These are phyloP conservation scores for cat (Felis catus) DNA, from an alignment of 2,113 vertebrate genomes.

Conservation along the genomic window DNA sequence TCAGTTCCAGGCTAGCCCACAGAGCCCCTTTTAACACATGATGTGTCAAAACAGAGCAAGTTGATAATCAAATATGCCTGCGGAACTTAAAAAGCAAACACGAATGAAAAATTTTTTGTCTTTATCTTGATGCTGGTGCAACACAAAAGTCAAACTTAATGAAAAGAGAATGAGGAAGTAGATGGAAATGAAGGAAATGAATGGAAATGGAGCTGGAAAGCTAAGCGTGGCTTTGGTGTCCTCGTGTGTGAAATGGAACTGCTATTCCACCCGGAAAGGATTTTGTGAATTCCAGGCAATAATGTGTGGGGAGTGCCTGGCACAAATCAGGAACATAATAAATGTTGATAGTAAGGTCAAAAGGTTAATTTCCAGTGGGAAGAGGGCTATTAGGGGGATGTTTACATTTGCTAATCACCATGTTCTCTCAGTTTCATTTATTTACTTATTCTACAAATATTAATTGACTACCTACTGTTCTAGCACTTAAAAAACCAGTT, in stretches of 20 bases:
- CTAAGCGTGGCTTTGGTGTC: background rate
- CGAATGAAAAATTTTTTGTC: background rate
- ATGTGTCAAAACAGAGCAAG: background rate
- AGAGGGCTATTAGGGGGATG: background rate
- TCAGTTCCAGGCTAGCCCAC: background rate
- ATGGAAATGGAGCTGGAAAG: background rate
- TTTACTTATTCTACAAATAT: background rate
- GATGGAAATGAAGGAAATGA: background rate
- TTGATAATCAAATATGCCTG: background rate
- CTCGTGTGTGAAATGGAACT: background rate
- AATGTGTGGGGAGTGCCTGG: background rate
- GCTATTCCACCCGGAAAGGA: background rate
- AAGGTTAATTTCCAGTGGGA: background rate
- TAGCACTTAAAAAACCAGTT: background rate
- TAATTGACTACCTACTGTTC: background rate
- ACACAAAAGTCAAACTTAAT: slow-evolving; percentile 1
- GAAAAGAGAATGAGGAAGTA: background rate
- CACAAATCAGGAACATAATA: background rate
- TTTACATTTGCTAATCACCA: background rate
- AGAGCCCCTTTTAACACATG: background rate
- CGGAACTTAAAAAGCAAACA: background rate
- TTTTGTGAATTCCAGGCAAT: background rate
- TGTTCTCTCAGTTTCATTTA: background rate
- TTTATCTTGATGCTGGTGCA: background rate
- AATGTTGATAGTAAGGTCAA: background rate